Percentiles rank a stretch among this genome's conserved stretches.
These are phyloP conservation scores for Dissostichus mawsoni DNA, from an alignment of 2,113 vertebrate genomes.

Conservation along the genomic window DNA sequence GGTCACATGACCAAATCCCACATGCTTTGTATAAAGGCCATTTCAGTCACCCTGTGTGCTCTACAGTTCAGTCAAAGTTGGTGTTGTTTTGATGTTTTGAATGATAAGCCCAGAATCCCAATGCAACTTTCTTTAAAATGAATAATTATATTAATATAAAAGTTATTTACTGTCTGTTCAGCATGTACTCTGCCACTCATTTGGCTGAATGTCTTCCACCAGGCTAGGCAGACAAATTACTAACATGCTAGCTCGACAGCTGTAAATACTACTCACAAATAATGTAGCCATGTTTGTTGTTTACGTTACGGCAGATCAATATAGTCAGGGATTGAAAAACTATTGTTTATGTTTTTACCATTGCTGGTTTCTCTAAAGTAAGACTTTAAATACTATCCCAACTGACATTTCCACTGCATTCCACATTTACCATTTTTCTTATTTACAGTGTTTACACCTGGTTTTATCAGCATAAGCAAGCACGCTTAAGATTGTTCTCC, in stretches of 20 bases:
- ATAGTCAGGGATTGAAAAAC: too few species aligned
- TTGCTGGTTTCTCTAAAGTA: too few species aligned
- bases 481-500: not conserved
- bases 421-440: not conserved
- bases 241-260: too few species aligned
- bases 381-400: too few species aligned
- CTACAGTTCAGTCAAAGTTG: slow-evolving; percentile 60
- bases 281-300: too few species aligned
- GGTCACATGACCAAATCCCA: slow-evolving; percentile 53
- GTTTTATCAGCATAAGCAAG: not conserved
- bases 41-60: slow-evolving; percentile 49
- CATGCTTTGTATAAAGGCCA: slow-evolving; percentile 65
- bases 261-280: too few species aligned
- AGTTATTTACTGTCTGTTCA: not conserved
- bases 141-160: not conserved
- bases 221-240: too few species aligned
- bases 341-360: too few species aligned
- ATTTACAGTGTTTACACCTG: not conserved
- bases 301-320: too few species aligned
- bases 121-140: not conserved
- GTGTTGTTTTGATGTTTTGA: slow-evolving; percentile 43
- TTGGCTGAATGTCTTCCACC: too few species aligned
- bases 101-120: slow-evolving; percentile 3
- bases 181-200: too few species aligned
- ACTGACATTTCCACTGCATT: not conserved